phyloP scores from a whole-genome alignment of 1,140 invertebrate species.

The Sitobion miscanthi region DNA sequence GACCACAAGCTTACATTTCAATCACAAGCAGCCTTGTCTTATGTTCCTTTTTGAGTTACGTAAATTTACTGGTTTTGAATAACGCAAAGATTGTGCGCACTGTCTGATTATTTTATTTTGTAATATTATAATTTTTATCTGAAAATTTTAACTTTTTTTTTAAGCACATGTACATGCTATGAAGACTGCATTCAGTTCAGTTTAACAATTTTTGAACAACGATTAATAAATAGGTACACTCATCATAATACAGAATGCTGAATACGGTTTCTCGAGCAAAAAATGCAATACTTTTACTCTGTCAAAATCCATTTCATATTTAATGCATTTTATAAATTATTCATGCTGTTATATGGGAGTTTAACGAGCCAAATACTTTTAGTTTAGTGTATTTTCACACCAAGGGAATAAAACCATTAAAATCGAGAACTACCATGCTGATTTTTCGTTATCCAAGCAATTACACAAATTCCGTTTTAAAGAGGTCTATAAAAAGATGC shows the following conservation, averaged over 20 bases:
- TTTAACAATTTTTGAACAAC: background rate
- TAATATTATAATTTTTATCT: background rate
- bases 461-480: constrained; percentile 44
- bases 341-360: background rate
- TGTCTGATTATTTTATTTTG: too few species aligned
- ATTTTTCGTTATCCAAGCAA: background rate
- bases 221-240: background rate
- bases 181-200: background rate
- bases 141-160: background rate
- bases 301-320: constrained; percentile 18
- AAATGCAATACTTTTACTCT: background rate
- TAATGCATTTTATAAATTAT: constrained; percentile 1
- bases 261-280: background rate
- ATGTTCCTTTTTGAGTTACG: too few species aligned
- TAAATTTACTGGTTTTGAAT: too few species aligned
- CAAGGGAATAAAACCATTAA: constrained; percentile 14
- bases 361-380: background rate
- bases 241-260: background rate
- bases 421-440: background rate
- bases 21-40: too few species aligned
- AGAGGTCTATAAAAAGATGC: background rate
- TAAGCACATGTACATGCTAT: background rate
- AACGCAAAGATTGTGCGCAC: too few species aligned
- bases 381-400: constrained; percentile 11
- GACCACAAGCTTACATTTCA: too few species aligned